phyloP scores from a whole-genome alignment of 2,113 vertebrate genomes.

The Rhinopomastus cyanomelas region DNA sequence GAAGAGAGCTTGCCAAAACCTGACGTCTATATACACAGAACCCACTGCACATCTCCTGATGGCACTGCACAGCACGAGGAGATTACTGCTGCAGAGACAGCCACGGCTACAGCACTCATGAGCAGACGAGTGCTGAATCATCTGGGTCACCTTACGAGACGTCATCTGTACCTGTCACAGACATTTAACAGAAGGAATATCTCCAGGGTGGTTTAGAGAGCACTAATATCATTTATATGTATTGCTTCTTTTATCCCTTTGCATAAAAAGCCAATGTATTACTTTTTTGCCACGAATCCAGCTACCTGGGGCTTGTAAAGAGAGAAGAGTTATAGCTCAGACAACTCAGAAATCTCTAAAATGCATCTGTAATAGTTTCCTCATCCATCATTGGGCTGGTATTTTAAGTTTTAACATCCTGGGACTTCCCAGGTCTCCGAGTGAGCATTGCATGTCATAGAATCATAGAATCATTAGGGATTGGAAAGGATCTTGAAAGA shows the following conservation, averaged over 20 bases:
- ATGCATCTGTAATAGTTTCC: neutral
- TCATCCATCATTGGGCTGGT: neutral
- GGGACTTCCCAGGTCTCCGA: neutral
- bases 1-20: neutral
- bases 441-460: neutral
- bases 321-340: neutral
- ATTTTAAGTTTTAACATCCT: neutral
- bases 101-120: neutral
- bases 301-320: neutral
- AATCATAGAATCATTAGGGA: no score
- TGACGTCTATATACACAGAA: neutral
- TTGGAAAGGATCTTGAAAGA: no score
- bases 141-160: neutral
- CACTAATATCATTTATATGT: neutral
- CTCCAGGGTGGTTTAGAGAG: slow-evolving; percentile 13
- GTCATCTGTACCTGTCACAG: neutral
- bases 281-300: neutral
- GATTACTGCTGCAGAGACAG: neutral
- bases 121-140: slow-evolving; percentile 20
- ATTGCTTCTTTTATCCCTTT: slow-evolving; percentile 27
- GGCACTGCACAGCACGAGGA: neutral
- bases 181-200: neutral
- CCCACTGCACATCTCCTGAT: neutral
- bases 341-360: neutral
- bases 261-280: neutral